Percentiles rank a stretch among this genome's conserved stretches.
These are phyloP conservation scores for Eulithis prunata DNA, from an alignment of 2,888 invertebrate species.

Conservation along the genomic window DNA sequence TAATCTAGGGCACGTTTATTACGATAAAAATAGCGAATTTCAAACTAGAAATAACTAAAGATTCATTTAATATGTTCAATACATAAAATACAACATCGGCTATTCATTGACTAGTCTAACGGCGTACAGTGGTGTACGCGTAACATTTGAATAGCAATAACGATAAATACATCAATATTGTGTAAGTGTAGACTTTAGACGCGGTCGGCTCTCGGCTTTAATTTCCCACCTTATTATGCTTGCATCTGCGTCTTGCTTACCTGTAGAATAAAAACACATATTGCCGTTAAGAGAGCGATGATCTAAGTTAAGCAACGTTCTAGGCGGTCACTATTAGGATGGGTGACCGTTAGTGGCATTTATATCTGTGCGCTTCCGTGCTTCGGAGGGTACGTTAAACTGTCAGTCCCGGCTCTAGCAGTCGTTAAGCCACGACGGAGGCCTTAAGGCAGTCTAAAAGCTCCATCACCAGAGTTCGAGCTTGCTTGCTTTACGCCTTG, in stretches of 20 bases:
- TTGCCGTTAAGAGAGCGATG: no score
- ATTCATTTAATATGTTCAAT: slow-evolving; percentile 77
- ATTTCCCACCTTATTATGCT: slow-evolving; percentile 38
- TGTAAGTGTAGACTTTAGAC: slow-evolving; percentile 49
- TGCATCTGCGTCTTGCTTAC: slow-evolving; percentile 45
- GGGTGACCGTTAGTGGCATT: no score
- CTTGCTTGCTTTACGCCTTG: no score
- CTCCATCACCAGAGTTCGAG: no score
- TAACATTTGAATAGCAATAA: slow-evolving; percentile 75
- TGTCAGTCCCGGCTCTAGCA: no score
- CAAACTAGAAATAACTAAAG: slow-evolving; percentile 80
- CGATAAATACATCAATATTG: slow-evolving; percentile 74
- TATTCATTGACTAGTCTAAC: slow-evolving; percentile 83
- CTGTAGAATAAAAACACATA: slow-evolving; percentile 33
- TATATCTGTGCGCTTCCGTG: no score
- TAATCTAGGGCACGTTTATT: slow-evolving; percentile 68
- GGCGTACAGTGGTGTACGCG: slow-evolving; percentile 67
- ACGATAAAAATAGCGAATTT: slow-evolving; percentile 74
- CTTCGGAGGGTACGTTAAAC: no score
- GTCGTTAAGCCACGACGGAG: no score
- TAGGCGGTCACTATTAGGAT: no score
- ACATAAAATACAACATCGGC: slow-evolving; percentile 79
- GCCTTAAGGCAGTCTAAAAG: no score
- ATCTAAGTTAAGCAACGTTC: no score
- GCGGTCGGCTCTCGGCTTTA: slow-evolving; percentile 42